Evolutionary conservation across 2,113 vertebrate genomes (phyloP).

Genomic region (Rutilus rutilus): DNA sequence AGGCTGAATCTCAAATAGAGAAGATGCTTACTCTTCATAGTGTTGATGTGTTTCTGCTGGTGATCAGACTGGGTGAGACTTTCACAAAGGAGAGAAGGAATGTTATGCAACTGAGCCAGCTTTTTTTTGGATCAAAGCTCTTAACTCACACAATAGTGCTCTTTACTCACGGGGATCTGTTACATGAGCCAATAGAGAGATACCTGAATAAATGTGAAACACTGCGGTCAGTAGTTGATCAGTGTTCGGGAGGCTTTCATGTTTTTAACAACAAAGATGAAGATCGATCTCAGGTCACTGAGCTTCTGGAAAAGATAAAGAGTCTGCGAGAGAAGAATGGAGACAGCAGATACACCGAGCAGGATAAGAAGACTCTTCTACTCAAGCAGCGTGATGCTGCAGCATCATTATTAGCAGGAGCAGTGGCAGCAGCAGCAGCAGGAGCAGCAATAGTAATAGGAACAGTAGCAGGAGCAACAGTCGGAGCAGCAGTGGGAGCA

Average conservation of each 20-base stretch:
- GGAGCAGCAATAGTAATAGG: no score
- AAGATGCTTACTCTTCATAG: background rate
- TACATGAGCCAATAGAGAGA: background rate
- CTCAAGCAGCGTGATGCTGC: no score
- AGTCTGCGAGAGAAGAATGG: constrained; percentile 1
- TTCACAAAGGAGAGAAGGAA: constrained; percentile 4
- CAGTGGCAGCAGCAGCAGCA: no score
- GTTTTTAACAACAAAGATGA: constrained; percentile 36
- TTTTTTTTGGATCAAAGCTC: constrained; percentile 36
- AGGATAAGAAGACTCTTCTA: background rate
- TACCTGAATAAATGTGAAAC: background rate
- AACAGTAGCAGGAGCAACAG: background rate
- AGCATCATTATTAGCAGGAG: no score
- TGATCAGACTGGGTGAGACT: constrained; percentile 3
- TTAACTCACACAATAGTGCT: constrained; percentile 42
- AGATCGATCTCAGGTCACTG: constrained; percentile 9
- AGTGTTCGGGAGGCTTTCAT: constrained; percentile 22
- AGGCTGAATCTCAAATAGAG: constrained; percentile 38
- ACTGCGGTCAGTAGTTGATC: background rate
- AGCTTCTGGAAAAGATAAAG: constrained; percentile 31
- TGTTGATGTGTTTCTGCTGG: constrained; percentile 42
- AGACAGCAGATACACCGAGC: background rate
- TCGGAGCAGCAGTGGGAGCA: background rate
- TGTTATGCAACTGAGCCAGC: background rate
- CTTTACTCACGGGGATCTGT: constrained; percentile 54